Evolutionary conservation across 2,113 vertebrate species (phyloP), one percentile per base, ranked within the genome.

Genomic region (Bujurquina vittata): DNA sequence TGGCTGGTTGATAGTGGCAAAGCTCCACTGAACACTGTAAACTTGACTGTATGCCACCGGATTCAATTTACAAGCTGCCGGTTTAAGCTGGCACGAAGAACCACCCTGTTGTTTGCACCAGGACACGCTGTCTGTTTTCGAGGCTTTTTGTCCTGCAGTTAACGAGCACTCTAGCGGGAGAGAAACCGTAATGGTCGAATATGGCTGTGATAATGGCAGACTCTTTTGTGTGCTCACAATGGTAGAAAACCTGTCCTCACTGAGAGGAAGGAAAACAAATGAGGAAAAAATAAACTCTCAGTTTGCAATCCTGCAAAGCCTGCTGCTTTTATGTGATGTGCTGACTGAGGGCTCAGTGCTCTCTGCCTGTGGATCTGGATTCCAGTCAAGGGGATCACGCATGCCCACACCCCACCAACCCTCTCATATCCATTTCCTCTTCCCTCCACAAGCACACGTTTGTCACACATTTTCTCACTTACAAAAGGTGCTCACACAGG

Each of bases 51-150:
- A 84, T 90, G 91, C 92, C 94, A 94, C 85, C 67, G 88, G 89
- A 94, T 92, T 93, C 92, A 89, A 92, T 95, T 94, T 93, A 90
- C 92, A 93, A 95, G 91, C 92, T 93, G 91, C 91, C 92, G 85
- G 91, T 92, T 91, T 90, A 90, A 90, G 91, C 88, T 88, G 89
- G 91, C 91, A 81, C 58, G 49, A 61, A 40, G 81, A 83, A 62
- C 84, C 85, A 59, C 80, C 74, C 90, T 46, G 87, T 91, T 92
- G 92, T 92, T 91, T 88, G 88, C 83, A 86, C 86, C 82, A 73
- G 85, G 83, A 91, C 84, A 78, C 55, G 49, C 77, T 90, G 91
- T 83, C 90, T 89, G 79, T 88, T 88, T 84, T 80, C 35, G 84
- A 90, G 83, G 89, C 85, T 87, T 81, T 91, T 87, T 93, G 88